Evolutionary conservation across 2,888 invertebrate species (phyloP).

Genomic region (Hipparchia semele): DNA sequence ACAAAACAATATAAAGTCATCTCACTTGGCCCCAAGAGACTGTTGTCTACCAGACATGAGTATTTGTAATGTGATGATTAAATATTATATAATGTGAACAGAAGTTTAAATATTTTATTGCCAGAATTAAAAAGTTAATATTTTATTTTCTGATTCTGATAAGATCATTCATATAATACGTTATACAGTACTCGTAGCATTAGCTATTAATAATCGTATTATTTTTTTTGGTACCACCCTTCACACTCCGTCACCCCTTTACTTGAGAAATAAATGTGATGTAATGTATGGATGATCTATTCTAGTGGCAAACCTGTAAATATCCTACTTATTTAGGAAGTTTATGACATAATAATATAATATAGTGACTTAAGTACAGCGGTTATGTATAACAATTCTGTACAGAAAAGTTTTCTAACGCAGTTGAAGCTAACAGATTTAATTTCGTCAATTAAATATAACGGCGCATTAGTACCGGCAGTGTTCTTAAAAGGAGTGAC

Average conservation of each 20-base stretch:
- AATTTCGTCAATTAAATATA: conserved; percentile 66
- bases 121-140: conserved; percentile 28
- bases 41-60: conserved; percentile 37
- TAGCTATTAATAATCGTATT: too few relatives aligned
- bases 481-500: too few relatives aligned
- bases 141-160: conserved; percentile 34
- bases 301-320: conserved; percentile 38
- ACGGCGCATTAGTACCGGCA: too few relatives aligned
- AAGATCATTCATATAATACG: conserved; percentile 10
- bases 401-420: conserved; percentile 62
- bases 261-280: neutral
- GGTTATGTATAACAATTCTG: conserved; percentile 62
- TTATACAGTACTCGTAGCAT: neutral
- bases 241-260: neutral
- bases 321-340: conserved; percentile 37
- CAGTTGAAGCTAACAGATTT: conserved; percentile 64
- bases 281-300: conserved; percentile 13
- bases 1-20: conserved; percentile 2
- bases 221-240: neutral
- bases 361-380: conserved; percentile 54
- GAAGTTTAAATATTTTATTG: conserved; percentile 31
- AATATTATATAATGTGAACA: conserved; percentile 30
- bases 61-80: conserved; percentile 67
- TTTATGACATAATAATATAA: conserved; percentile 39
- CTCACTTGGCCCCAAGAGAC: conserved; percentile 27